phyloP scores from a whole-genome alignment of 1,140 invertebrate genomes.

The Melitaea cinxia region DNA sequence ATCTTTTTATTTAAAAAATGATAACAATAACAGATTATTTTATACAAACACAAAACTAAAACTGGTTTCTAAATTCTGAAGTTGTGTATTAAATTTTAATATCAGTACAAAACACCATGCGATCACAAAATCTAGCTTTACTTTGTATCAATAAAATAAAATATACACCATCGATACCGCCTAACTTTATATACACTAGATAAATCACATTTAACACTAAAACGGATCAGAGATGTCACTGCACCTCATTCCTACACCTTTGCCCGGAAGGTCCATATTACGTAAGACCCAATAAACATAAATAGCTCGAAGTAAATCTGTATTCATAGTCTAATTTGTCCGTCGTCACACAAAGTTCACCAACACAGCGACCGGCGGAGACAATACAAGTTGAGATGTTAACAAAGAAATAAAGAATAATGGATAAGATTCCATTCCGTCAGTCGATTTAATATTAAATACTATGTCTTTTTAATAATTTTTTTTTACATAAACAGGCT shows the following conservation, averaged over 20 bases:
- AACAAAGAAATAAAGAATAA: not conserved
- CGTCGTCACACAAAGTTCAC: conserved; percentile 4
- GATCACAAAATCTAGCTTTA: conserved; percentile 73
- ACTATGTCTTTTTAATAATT: conserved; percentile 9
- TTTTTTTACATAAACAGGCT: conserved; percentile 4
- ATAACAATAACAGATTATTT: conserved; percentile 8
- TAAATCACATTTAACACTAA: conserved; percentile 73
- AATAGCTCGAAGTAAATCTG: not conserved
- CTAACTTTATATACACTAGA: conserved; percentile 75
- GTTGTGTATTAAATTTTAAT: conserved; percentile 42
- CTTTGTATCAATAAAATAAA: conserved; percentile 71
- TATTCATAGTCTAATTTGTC: conserved; percentile 21
- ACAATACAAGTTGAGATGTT: not conserved
- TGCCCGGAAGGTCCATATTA: conserved; percentile 29
- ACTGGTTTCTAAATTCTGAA: not conserved
- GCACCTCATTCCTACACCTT: conserved; percentile 25
- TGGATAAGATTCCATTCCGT: not conserved
- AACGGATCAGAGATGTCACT: conserved; percentile 12
- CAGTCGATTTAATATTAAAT: conserved; percentile 5
- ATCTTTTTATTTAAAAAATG: not conserved
- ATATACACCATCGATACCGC: conserved; percentile 74
- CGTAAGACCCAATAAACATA: conserved; percentile 2
- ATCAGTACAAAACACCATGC: conserved; percentile 78
- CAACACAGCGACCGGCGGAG: not conserved
- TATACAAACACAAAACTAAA: conserved; percentile 22